Conservation (phyloP, 2,888 invertebrate species). For the Platynereis dumerilii region DNA sequence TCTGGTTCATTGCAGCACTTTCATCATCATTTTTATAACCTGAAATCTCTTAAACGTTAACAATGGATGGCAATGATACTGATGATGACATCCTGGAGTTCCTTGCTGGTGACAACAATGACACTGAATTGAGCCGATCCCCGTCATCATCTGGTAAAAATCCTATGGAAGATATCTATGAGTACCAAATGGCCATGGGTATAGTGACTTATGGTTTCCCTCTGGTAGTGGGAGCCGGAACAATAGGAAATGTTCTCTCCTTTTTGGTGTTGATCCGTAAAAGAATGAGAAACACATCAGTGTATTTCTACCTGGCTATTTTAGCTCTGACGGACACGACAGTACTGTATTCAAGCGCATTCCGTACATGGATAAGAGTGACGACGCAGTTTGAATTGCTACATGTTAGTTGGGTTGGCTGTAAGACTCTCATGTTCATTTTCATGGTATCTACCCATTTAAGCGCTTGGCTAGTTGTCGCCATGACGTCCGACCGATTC, state of each 20-base stretch:
- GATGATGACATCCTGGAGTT: too few relatives aligned
- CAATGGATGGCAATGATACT: too few relatives aligned
- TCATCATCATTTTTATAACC: too few relatives aligned
- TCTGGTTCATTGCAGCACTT: too few relatives aligned
- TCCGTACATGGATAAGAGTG: slow-evolving; percentile 55
- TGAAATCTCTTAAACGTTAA: too few relatives aligned
- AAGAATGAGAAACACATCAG: slow-evolving; percentile 52
- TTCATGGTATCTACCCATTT: slow-evolving; percentile 43
- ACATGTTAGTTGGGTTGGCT: slow-evolving; percentile 46
- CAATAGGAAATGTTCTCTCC: slow-evolving; percentile 50
- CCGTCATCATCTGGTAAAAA: too few relatives aligned
- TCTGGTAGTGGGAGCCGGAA: slow-evolving; percentile 47
- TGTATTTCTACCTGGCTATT: slow-evolving; percentile 53
- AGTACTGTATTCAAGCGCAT: slow-evolving; percentile 52
- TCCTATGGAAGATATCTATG: slow-evolving; percentile 4
- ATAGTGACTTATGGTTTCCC: slow-evolving; percentile 43
- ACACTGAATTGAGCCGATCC: too few relatives aligned
- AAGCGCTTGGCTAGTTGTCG: slow-evolving; percentile 34
- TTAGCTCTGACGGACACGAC: slow-evolving; percentile 54
- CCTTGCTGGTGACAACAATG: too few relatives aligned
- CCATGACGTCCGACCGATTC: slow-evolving; percentile 33
- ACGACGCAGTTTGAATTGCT: slow-evolving; percentile 50
- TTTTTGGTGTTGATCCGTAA: slow-evolving; percentile 48
- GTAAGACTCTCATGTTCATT: slow-evolving; percentile 51
- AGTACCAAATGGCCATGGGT: slow-evolving; percentile 13